Evolutionary conservation across 2,797 vertebrate species (phyloP), one percentile per base, ranked within the genome.

Genomic region (Enoplosus armatus): DNA sequence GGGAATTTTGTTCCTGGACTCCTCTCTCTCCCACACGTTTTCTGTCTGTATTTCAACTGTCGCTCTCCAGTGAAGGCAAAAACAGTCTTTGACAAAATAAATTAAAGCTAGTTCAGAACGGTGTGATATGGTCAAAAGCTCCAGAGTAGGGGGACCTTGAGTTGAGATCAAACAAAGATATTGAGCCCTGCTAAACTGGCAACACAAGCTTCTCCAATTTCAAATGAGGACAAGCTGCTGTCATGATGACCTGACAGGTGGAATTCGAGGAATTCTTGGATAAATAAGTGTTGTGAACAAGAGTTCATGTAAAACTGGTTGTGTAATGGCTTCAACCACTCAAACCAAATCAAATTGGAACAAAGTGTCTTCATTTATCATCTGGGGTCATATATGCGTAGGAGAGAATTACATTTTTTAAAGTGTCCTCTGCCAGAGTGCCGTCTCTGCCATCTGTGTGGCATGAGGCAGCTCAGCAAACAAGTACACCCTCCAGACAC

Each of bases 401-500:
- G 66, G 71, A 69, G 56, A 43, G 75, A 78, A 29, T 41, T 0
- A 12, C 3, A 12, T 75, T 63, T 82, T 62, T 59, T 9, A 3
- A 69, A 69, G 56, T 77, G 59, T 81, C 72, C 69, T 83, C 79
- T 77, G 84, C 75, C 75, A 66, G 63, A 35, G 58, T 64, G 65
- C 70, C 66, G 75, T 22, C 43, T 73, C 54, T 54, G 41, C 89
- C 86, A 87, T 90, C 87, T 90, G 89, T 72, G 83, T 59, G 74
- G 72, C 82, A 75, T 83, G 85, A 89, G 71, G 85, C 80, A 64
- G 79, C 72, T 70, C 27, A 64, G 79, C 39, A 82, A 80, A 85
- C 77, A 85, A 83, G 80, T 67, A 48, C 47, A 72, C 54, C 89
- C 89, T 85, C 75, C 78, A 80, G 88, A 86, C 76, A 88, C 77